These are phyloP conservation scores for Brevimyrus niger DNA, from an alignment of 2,113 vertebrate genomes.

Conservation along the genomic window DNA sequence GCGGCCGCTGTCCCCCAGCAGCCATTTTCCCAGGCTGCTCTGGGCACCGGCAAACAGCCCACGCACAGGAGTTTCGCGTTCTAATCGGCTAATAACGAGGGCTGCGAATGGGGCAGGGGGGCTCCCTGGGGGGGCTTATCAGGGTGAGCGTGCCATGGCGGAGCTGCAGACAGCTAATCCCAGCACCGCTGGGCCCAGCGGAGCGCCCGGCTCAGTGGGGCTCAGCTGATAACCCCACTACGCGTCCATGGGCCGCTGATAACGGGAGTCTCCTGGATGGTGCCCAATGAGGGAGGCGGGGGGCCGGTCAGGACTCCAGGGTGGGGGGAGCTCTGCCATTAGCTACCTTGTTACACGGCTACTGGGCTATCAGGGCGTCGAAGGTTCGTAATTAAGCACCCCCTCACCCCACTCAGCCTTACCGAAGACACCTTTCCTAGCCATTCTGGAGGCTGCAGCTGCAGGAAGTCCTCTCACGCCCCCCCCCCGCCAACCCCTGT, in stretches of 20 bases:
- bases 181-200: not conserved
- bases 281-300: not conserved
- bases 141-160: not conserved
- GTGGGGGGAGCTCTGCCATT: conserved; percentile 33
- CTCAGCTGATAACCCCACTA: conserved; percentile 45
- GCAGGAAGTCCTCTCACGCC: not conserved
- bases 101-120: not conserved
- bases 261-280: conserved; percentile 15
- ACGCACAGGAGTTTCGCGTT: not conserved
- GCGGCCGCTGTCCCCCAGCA: not conserved
- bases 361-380: conserved; percentile 18
- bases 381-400: not conserved
- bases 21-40: not conserved
- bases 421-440: not conserved
- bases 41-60: not conserved
- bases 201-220: conserved; percentile 47
- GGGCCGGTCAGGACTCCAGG: conserved; percentile 18
- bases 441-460: not conserved
- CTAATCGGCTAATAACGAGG: not conserved
- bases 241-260: conserved; percentile 20
- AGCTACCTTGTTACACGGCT: conserved; percentile 51
- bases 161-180: conserved; percentile 16
- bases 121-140: conserved; percentile 12
- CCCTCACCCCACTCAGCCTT: not conserved
- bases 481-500: not conserved